Conservation (phyloP, 1,140 invertebrate species). For the Conus betulinus region DNA sequence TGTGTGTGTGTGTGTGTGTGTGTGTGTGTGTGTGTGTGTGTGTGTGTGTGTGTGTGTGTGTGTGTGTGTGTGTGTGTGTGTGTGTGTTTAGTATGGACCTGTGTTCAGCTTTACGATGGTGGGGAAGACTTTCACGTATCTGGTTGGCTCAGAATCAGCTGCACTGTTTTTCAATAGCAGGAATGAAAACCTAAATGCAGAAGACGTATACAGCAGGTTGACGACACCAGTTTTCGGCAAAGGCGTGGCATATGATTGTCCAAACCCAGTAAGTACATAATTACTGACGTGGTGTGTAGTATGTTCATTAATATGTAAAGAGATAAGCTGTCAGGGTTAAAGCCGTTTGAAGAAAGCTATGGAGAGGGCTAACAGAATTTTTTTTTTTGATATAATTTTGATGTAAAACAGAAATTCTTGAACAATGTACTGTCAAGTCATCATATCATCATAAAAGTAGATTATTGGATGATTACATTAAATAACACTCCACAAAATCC, state of each 20-base stretch:
- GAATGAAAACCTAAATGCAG: constrained; percentile 71
- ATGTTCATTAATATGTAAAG: too few relatives aligned
- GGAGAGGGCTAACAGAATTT: too few relatives aligned
- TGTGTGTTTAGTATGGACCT: constrained; percentile 66
- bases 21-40: constrained; percentile 35
- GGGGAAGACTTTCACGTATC: constrained; percentile 70
- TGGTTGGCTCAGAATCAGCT: constrained; percentile 64
- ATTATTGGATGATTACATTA: too few relatives aligned
- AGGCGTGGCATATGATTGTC: constrained; percentile 70
- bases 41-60: constrained; percentile 18
- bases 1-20: background rate
- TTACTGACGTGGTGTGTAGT: too few relatives aligned
- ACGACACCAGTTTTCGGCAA: constrained; percentile 70
- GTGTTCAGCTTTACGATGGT: constrained; percentile 72
- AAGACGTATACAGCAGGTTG: constrained; percentile 68
- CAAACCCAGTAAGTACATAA: constrained; percentile 58
- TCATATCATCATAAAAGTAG: too few relatives aligned
- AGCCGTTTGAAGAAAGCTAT: too few relatives aligned
- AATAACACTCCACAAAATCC: too few relatives aligned
- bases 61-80: background rate
- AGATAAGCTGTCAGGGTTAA: too few relatives aligned
- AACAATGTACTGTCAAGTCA: too few relatives aligned
- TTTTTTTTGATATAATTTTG: too few relatives aligned
- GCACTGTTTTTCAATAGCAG: constrained; percentile 69
- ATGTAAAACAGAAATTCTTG: too few relatives aligned